These are phyloP conservation scores for Drosophila pseudoobscura DNA, from an alignment of 1,140 invertebrate genomes.

Conservation along the genomic window DNA sequence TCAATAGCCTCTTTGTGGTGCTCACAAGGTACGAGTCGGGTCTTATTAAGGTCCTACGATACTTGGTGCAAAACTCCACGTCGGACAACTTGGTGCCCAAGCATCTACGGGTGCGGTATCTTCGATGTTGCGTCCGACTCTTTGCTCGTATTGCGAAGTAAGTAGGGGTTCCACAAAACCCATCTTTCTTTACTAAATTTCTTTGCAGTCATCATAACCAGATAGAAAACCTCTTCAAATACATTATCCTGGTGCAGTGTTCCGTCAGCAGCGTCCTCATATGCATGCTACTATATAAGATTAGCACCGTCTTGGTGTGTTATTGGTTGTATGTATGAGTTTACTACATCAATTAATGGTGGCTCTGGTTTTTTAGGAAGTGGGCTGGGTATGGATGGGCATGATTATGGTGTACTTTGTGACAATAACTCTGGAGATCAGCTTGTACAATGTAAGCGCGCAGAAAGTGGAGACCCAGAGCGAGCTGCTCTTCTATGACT, in stretches of 20 bases:
- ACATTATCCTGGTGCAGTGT: slow-evolving; percentile 67
- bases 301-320: slow-evolving; percentile 61
- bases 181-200: neutral
- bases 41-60: slow-evolving; percentile 49
- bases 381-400: slow-evolving; percentile 61
- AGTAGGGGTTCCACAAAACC: neutral
- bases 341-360: neutral
- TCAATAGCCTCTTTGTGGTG: slow-evolving; percentile 67
- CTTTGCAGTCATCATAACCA: slow-evolving; percentile 52
- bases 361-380: slow-evolving; percentile 30
- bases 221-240: slow-evolving; percentile 64
- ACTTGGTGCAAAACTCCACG: slow-evolving; percentile 57
- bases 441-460: slow-evolving; percentile 63
- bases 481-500: slow-evolving; percentile 56
- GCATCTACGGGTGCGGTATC: slow-evolving; percentile 33
- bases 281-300: slow-evolving; percentile 72
- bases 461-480: slow-evolving; percentile 68
- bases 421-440: slow-evolving; percentile 65
- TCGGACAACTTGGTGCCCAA: slow-evolving; percentile 40
- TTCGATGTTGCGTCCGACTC: slow-evolving; percentile 59
- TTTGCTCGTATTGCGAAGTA: slow-evolving; percentile 60
- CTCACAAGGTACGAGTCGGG: slow-evolving; percentile 61
- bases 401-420: slow-evolving; percentile 71
- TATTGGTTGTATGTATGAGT: neutral
- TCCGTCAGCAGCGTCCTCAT: slow-evolving; percentile 64